Conservation (phyloP, 2,797 vertebrate genomes). For the Notamacropus eugenii region DNA sequence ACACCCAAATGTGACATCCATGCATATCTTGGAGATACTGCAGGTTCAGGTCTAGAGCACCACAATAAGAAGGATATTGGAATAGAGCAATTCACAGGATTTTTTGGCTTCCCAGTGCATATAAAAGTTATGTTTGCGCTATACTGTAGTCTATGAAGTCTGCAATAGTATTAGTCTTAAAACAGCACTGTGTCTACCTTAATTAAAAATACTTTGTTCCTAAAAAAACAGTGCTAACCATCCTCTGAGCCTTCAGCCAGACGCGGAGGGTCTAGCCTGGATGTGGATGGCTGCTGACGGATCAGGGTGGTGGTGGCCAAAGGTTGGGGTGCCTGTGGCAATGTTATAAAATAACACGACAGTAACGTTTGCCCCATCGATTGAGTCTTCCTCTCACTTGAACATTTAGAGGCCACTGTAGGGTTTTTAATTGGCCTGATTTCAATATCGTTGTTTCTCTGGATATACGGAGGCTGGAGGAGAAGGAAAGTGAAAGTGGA, state of each 20-base stretch:
- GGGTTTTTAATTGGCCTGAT: neutral
- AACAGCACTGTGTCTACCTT: neutral
- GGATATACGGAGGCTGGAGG: neutral
- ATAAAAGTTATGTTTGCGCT: neutral
- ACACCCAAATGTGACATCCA: neutral
- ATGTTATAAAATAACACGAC: neutral
- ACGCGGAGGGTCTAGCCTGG: neutral
- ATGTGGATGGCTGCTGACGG: neutral
- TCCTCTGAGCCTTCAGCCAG: neutral
- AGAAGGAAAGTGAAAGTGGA: neutral
- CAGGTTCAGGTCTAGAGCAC: neutral
- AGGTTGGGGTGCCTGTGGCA: neutral
- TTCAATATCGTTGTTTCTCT: neutral
- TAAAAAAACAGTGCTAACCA: neutral
- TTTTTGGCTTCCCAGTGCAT: neutral
- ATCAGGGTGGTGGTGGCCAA: neutral
- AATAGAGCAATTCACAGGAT: neutral
- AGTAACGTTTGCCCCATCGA: neutral
- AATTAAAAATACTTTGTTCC: neutral
- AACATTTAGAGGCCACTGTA: neutral
- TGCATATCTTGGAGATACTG: neutral
- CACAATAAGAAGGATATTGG: neutral
- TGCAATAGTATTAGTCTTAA: neutral
- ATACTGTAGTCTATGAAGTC: neutral
- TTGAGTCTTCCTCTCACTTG: neutral